phyloP scores from a whole-genome alignment of 2,888 invertebrate genomes.

The Melolontha melolontha region DNA sequence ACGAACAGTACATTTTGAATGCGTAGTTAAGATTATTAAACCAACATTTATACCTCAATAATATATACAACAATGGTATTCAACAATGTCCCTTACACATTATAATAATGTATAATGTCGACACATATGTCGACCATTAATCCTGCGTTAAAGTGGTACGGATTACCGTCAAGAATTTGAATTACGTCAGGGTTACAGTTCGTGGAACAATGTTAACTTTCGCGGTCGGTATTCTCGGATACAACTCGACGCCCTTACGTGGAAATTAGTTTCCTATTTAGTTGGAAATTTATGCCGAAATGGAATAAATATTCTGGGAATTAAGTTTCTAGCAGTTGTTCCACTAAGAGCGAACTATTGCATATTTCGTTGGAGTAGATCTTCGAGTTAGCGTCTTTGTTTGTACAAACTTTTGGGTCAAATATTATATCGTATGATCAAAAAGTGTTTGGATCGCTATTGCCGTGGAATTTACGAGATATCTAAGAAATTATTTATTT shows the following conservation, averaged over 20 bases:
- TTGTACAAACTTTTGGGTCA: no score
- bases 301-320: not conserved
- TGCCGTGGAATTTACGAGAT: no score
- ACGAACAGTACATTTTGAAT: no score
- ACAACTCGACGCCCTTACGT: constrained; percentile 4
- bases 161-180: constrained; percentile 31
- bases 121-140: constrained; percentile 21
- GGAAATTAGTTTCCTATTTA: constrained; percentile 22
- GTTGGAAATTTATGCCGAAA: constrained; percentile 12
- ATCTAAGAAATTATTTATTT: no score
- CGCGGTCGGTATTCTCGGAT: constrained; percentile 3
- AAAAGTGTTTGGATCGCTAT: no score
- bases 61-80: not conserved
- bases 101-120: not conserved
- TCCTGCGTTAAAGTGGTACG: constrained; percentile 9
- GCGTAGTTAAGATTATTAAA: no score
- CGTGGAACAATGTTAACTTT: constrained; percentile 31
- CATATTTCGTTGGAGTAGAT: no score
- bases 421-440: no score
- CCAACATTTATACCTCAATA: no score
- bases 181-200: constrained; percentile 19
- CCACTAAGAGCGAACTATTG: no score
- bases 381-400: no score
- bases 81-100: constrained; percentile 18
- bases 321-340: not conserved